Percentiles rank a stretch among this genome's conserved stretches.
Conservation (phyloP, 2,113 vertebrate species). For the Phodopus roborovskii region DNA sequence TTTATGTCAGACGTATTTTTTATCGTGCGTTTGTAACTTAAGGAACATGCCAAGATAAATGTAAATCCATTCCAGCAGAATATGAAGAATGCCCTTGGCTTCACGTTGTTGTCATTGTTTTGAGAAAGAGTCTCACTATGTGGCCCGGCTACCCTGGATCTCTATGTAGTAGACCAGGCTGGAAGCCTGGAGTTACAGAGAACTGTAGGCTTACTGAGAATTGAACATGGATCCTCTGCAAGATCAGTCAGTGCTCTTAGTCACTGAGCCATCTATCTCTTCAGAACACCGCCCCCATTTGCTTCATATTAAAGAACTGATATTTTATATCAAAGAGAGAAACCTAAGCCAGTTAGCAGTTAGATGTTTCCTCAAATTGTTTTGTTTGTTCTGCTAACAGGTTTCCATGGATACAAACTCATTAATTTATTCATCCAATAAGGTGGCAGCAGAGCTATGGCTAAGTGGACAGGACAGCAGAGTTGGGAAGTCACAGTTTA, state of each 20-base stretch:
- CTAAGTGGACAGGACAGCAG: neutral
- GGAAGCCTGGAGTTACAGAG: neutral
- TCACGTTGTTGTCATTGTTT: neutral
- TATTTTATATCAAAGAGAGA: slow-evolving; percentile 26
- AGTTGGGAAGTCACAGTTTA: neutral
- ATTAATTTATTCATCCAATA: neutral
- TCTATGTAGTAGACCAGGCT: neutral
- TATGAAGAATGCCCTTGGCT: neutral
- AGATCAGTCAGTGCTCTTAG: neutral
- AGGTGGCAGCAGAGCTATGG: neutral
- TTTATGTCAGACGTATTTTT: neutral
- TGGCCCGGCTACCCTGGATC: neutral
- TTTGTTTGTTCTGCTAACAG: neutral
- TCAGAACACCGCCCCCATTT: too few species aligned
- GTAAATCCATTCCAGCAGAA: neutral
- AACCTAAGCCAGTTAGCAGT: neutral
- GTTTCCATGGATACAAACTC: neutral
- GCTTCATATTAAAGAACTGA: neutral
- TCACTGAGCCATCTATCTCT: neutral
- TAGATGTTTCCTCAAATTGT: neutral
- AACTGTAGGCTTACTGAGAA: neutral
- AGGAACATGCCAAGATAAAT: neutral
- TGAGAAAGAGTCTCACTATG: neutral
- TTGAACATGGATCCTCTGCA: neutral
- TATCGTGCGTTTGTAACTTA: neutral